Evolutionary conservation across 2,888 invertebrate genomes (phyloP), one percentile per base, ranked within the genome.

Genomic region (Petrolisthes manimaculis): DNA sequence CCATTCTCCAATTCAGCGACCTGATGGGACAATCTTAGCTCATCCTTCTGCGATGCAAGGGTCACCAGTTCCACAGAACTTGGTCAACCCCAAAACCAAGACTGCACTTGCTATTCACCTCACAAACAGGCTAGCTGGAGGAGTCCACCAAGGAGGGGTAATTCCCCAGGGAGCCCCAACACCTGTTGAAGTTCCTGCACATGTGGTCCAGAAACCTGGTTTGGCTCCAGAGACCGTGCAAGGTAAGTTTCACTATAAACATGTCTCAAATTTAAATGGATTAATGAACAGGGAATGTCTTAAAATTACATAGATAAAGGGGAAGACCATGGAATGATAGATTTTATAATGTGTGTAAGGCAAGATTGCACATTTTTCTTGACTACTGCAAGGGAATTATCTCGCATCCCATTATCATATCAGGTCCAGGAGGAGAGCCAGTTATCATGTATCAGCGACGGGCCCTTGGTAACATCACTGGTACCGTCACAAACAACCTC

Each of bases 91-190:
- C 0, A 97, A 97, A 93, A 97, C 98, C 4, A 99, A 98, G 94
- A 98, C 98, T 0, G 98, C 98, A 0, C 94, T 99, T 88, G 98
- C 98, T 21, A 97, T 98, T 93, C 97, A 98, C 96, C 94, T 98
- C 90, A 97, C 96, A 92, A 97, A 95, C 92, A 95, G 97, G 81
- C 93, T 96, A 92, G 92, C 92, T 8, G 89, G 90, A 3, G 89
- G 90, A 9, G 86, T 86, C 54, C 89, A 89, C 67, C 88, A 88
- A 55, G 89, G 89, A 18, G 86, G 75, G 14, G 84, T 87, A 12
- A 51, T 84, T 51, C 84, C 87, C 3, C 89, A 14, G n/a, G 89
- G 82, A 21, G 80, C 89, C 55, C 89, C 67, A 56, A 37, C 83
- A n/a, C 86, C 90, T 18, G 88, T 90, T 56, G 90, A 90, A 37